Percentiles rank a stretch among this genome's conserved stretches.
Conservation (phyloP, 2,888 invertebrate species). For the Baccha elongata region DNA sequence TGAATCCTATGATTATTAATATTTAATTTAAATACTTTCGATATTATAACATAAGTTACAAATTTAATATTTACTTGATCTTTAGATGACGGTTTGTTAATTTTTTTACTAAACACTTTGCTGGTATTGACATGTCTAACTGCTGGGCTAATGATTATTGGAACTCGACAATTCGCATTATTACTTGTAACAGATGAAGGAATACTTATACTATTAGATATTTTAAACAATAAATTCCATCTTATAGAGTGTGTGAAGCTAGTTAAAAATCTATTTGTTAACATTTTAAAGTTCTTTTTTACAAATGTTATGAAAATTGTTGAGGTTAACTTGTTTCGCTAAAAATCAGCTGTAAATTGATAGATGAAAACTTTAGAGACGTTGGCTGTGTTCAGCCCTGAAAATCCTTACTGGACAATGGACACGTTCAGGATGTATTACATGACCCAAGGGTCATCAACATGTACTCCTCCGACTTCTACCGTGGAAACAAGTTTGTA, state of each 20-base stretch:
- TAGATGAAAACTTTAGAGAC: constrained; percentile 3
- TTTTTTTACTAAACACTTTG: constrained; percentile 39
- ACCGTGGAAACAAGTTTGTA: too few relatives aligned
- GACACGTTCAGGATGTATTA: background rate
- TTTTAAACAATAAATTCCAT: background rate
- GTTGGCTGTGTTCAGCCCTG: background rate
- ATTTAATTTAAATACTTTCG: background rate
- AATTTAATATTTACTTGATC: constrained; percentile 28
- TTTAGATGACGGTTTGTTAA: constrained; percentile 47
- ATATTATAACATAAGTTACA: background rate
- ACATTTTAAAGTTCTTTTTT: constrained; percentile 16
- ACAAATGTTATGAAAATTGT: constrained; percentile 57
- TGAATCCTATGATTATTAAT: constrained; percentile 79
- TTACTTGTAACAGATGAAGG: background rate
- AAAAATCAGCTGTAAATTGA: constrained; percentile 29
- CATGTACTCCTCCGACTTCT: too few relatives aligned
- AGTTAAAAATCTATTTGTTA: constrained; percentile 30
- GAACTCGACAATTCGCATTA: background rate
- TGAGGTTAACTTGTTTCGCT: constrained; percentile 31
- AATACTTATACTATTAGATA: background rate
- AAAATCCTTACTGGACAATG: background rate
- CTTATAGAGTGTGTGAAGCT: constrained; percentile 40
- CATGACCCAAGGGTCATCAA: too few relatives aligned
- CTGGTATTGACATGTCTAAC: constrained; percentile 29
- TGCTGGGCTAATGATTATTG: background rate